These are phyloP conservation scores for Amniataba percoides DNA, from an alignment of 2,797 vertebrate species.

Conservation along the genomic window DNA sequence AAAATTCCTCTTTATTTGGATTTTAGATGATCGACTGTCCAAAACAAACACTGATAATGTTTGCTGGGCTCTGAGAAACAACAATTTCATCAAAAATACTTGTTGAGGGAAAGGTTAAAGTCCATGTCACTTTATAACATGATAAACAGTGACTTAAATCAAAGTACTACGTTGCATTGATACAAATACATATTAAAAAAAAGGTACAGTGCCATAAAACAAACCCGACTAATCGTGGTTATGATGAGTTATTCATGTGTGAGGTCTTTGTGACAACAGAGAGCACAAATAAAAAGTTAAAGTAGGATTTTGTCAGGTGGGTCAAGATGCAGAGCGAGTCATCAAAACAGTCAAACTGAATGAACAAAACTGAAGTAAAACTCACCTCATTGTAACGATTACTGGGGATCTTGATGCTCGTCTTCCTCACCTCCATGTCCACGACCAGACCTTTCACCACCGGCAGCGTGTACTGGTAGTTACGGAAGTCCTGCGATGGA, in stretches of 20 bases:
- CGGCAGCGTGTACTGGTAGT: slow-evolving; percentile 97
- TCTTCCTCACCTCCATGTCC: slow-evolving; percentile 98
- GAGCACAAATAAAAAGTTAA: not conserved
- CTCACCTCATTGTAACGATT: slow-evolving; percentile 97
- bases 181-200: too few relatives aligned
- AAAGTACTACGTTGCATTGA: too few relatives aligned
- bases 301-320: not conserved
- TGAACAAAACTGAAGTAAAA: not conserved
- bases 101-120: too few relatives aligned
- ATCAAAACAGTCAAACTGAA: too few relatives aligned
- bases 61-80: not conserved
- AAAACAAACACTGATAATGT: not conserved
- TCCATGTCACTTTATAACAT: too few relatives aligned
- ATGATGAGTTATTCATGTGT: too few relatives aligned
- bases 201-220: too few relatives aligned
- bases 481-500: slow-evolving; percentile 93
- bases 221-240: too few relatives aligned
- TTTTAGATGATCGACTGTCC: not conserved
- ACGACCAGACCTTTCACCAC: slow-evolving; percentile 96
- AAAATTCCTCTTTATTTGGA: not conserved
- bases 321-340: not conserved
- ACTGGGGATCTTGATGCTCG: slow-evolving; percentile 97
- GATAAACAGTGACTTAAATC: too few relatives aligned
- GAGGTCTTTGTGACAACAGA: too few relatives aligned
- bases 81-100: too few relatives aligned